phyloP scores from a whole-genome alignment of 2,797 vertebrate genomes.

The Anomalospiza imberbis region DNA sequence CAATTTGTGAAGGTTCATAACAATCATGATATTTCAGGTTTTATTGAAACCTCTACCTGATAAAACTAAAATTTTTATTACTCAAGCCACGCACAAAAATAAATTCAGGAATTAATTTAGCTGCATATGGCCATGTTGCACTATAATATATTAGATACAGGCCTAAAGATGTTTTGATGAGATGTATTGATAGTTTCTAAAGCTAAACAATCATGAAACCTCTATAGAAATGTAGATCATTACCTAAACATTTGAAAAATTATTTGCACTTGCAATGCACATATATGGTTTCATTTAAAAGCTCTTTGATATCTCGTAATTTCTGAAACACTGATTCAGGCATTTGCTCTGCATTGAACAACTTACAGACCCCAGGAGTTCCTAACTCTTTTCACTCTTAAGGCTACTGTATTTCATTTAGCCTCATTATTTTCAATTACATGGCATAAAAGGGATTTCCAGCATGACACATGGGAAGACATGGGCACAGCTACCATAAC shows the following conservation, averaged over 20 bases:
- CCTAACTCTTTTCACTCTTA: background rate
- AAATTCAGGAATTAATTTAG: background rate
- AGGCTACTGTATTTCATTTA: constrained; percentile 42
- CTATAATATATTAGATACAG: background rate
- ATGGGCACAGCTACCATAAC: background rate
- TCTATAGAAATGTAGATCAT: background rate
- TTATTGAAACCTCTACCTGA: background rate
- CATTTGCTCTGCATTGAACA: background rate
- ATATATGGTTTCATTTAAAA: background rate
- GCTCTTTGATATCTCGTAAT: background rate
- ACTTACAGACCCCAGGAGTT: background rate
- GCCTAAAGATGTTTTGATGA: background rate
- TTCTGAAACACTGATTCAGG: background rate
- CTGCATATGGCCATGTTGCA: background rate
- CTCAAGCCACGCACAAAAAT: background rate
- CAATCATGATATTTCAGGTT: background rate
- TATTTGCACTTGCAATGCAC: background rate
- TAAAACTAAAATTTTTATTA: background rate
- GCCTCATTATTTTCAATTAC: constrained; percentile 37
- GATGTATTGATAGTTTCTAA: background rate
- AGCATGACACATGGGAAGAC: background rate
- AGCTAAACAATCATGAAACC: background rate
- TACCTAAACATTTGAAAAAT: background rate
- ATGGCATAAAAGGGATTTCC: background rate
- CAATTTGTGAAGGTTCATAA: background rate